These are phyloP conservation scores for Furcifer pardalis DNA, from an alignment of 2,797 vertebrate genomes.

Conservation along the genomic window DNA sequence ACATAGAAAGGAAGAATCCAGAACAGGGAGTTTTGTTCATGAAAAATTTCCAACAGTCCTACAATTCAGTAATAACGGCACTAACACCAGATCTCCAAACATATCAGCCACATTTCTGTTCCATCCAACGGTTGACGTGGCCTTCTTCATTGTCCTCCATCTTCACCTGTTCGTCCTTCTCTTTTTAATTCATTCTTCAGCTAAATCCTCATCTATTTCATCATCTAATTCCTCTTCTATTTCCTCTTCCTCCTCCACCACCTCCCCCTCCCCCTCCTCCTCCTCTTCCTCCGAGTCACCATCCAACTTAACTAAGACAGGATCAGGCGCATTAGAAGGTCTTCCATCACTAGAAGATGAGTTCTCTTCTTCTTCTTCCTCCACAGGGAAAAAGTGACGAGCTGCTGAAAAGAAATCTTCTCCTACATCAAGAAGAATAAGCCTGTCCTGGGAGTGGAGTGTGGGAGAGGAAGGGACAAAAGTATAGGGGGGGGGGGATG, in stretches of 20 bases:
- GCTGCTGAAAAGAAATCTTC: slow-evolving; percentile 84
- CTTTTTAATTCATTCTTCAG: too few species aligned
- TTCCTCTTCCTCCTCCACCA: neutral
- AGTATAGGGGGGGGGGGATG: neutral
- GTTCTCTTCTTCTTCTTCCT: slow-evolving; percentile 48
- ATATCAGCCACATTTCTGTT: neutral
- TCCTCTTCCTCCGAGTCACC: slow-evolving; percentile 44
- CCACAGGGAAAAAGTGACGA: slow-evolving; percentile 80
- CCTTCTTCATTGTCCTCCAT: slow-evolving; percentile 30
- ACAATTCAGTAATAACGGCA: neutral
- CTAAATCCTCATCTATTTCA: neutral
- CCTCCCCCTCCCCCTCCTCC: slow-evolving; percentile 64
- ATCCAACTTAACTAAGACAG: slow-evolving; percentile 77
- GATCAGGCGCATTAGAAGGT: slow-evolving; percentile 71
- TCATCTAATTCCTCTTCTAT: slow-evolving; percentile 3
- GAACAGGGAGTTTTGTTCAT: neutral
- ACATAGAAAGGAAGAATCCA: neutral
- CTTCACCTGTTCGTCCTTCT: slow-evolving; percentile 11
- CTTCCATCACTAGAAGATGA: slow-evolving; percentile 59
- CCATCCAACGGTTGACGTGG: neutral
- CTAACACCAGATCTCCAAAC: neutral
- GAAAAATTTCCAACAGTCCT: neutral
- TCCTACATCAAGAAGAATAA: slow-evolving; percentile 82
- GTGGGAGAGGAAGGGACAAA: neutral
- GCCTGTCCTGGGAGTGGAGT: slow-evolving; percentile 76